Conservation (phyloP, 2,113 vertebrate genomes). For the Podarcis muralis region DNA sequence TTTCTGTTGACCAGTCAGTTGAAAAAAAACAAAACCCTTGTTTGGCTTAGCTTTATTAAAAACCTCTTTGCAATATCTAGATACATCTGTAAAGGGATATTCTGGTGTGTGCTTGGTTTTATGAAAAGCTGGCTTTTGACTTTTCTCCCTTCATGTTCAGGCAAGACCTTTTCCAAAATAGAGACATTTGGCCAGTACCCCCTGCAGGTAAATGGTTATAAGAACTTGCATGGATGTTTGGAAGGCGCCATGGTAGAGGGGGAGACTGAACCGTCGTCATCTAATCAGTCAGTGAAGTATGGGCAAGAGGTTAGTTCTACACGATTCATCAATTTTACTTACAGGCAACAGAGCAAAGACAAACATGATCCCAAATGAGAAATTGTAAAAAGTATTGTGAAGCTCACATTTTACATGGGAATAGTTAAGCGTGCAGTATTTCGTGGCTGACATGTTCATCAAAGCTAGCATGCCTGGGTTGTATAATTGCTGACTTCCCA, state of each 20-base stretch:
- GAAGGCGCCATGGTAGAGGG: conserved; percentile 95
- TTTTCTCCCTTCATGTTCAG: conserved; percentile 68
- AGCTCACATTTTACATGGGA: neutral
- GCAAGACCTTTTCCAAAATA: conserved; percentile 87
- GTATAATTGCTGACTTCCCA: conserved; percentile 6
- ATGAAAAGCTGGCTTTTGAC: conserved; percentile 5
- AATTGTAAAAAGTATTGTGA: neutral
- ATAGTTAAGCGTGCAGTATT: neutral
- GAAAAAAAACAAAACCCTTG: neutral
- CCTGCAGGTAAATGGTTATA: conserved; percentile 95
- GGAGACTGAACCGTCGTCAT: conserved; percentile 85
- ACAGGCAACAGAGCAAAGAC: rapidly evolving
- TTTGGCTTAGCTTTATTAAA: neutral
- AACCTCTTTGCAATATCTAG: neutral
- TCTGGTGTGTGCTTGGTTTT: neutral
- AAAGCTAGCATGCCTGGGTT: neutral
- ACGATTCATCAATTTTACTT: conserved; percentile 1
- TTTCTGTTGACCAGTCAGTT: neutral
- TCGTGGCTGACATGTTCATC: neutral
- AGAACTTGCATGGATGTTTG: conserved; percentile 90
- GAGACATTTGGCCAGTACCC: conserved; percentile 98
- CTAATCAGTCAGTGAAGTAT: conserved; percentile 76
- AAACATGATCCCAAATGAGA: neutral
- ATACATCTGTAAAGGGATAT: neutral
- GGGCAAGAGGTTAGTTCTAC: conserved; percentile 85